These are phyloP conservation scores for Lepidonotus clava DNA, from an alignment of 2,888 invertebrate species.

Conservation along the genomic window DNA sequence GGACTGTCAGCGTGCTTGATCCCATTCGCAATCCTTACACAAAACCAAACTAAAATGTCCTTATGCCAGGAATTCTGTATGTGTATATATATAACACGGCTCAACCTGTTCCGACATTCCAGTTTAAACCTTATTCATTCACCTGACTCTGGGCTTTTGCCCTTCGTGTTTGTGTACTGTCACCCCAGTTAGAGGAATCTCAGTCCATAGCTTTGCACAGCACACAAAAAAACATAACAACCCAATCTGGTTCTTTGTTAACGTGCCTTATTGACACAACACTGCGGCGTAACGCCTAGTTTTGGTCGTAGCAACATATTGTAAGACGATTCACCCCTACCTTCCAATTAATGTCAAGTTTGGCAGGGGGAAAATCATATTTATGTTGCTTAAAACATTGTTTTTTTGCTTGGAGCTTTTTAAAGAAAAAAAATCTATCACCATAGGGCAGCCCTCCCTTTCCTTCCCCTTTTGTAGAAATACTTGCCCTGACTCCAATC, in stretches of 20 bases:
- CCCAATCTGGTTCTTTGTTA: too few species aligned
- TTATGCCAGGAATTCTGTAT: too few species aligned
- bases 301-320: neutral
- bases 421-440: too few species aligned
- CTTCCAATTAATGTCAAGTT: neutral
- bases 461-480: neutral
- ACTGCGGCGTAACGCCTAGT: too few species aligned
- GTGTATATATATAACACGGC: too few species aligned
- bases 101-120: constrained; percentile 27
- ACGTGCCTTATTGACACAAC: too few species aligned
- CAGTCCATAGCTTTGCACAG: constrained; percentile 42
- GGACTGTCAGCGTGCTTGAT: neutral
- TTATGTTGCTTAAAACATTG: constrained; percentile 39
- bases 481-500: neutral
- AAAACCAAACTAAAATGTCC: too few species aligned
- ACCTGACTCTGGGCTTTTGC: neutral
- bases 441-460: neutral
- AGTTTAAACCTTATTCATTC: neutral
- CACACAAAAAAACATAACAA: too few species aligned
- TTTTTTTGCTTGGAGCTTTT: constrained; percentile 33
- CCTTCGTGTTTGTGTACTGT: constrained; percentile 1
- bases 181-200: constrained; percentile 28
- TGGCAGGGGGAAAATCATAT: neutral
- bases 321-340: neutral
- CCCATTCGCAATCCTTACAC: too few species aligned